Base-by-base conservation (phyloP, 2,888 invertebrate species). In the Euphydryas editha region DNA sequence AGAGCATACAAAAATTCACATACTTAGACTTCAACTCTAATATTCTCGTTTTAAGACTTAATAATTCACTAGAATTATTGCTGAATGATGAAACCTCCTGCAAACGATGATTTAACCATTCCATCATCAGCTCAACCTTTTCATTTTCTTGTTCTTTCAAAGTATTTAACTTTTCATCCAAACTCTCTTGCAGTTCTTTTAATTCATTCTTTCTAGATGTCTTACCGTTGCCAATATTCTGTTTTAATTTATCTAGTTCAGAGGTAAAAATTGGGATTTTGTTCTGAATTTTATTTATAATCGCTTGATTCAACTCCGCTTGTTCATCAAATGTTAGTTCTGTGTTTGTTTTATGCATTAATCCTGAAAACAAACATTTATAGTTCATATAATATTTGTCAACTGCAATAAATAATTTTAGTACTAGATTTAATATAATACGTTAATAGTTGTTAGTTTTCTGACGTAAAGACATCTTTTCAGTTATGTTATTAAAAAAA, bases 11-110 rank as follows among this genome's bases (percentile, higher is more conserved):
- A 60, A 44, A 51, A 21, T 39, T 42, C 11, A 80, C 88, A 82
- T 76, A 93, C 93, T 91, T 90, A 11, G 93, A 91, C 69, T 93
- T 93, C n/a, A 88, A 75, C 67, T 91, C 87, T 68, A 92, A 73
- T 58, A 90, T 88, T 67, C 80, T 87, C 6, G 89, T 88, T 71
- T 88, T 92, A 42, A 90, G 69, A 1, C 84, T 83, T 20, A 88
- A 71, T 13, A 90, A 72, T 60, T 92, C 90, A 72, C 82, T 87
- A 1, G 87, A 84, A 65, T 86, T 76, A 44, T 82, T 78, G 65
- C 80, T 85, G 65, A 87, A 90, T 56, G 76, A 81, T 0, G 84
- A 78, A 0, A 88, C 86, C 61, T 90, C 84, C 0, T 79, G 75
- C 7, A 90, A 69, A 24, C 87, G 77, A 63, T 88, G 86, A 61